These are phyloP conservation scores for Pardosa pseudoannulata DNA, from an alignment of 2,888 invertebrate species.

Conservation along the genomic window DNA sequence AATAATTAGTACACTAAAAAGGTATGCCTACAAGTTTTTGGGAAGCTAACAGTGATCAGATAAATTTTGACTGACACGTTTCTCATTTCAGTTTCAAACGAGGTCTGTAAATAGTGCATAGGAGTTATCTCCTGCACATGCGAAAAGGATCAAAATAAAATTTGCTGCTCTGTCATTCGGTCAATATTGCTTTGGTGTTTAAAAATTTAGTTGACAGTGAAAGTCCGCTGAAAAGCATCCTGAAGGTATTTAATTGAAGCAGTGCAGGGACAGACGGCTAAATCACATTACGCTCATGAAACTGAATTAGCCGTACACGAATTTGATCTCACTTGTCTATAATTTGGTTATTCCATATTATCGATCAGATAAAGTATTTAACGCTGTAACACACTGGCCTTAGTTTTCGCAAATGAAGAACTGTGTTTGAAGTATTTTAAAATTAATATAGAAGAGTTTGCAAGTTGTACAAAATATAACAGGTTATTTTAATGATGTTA, in stretches of 20 bases:
- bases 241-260: background rate
- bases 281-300: background rate
- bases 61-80: no score
- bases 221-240: background rate
- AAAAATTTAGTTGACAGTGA: background rate
- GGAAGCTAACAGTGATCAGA: no score
- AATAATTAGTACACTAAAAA: no score
- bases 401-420: background rate
- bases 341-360: background rate
- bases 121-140: no score
- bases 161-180: background rate
- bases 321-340: conserved; percentile 3
- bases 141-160: no score
- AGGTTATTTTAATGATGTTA: no score
- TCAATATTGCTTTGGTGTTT: background rate
- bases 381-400: background rate
- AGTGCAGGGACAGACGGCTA: background rate
- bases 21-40: no score
- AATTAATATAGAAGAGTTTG: background rate
- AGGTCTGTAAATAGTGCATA: no score
- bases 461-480: no score
- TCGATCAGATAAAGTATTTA: conserved; percentile 6
- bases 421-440: background rate
- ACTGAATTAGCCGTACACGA: conserved; percentile 4
- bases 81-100: no score